These are phyloP conservation scores for Nemapogon koenigi DNA, from an alignment of 2,888 invertebrate species.

Conservation along the genomic window DNA sequence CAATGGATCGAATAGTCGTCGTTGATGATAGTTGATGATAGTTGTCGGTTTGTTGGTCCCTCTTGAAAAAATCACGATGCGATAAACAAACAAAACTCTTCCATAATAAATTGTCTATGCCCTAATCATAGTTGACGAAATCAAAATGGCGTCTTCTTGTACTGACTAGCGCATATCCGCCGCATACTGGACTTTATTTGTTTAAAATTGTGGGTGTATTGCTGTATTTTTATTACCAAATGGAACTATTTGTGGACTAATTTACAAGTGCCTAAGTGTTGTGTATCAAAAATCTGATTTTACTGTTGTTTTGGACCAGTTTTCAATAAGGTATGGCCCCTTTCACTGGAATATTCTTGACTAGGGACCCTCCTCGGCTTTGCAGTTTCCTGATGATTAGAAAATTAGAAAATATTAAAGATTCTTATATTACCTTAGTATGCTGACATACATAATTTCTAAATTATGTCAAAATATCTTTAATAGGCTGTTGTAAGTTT, in stretches of 20 bases:
- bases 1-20: too few relatives aligned
- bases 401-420: too few relatives aligned
- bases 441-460: too few relatives aligned
- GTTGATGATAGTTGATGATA: too few relatives aligned
- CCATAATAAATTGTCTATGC: conserved; percentile 33
- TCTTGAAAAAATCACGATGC: too few relatives aligned
- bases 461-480: too few relatives aligned
- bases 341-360: conserved; percentile 51
- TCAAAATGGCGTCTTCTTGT: conserved; percentile 63
- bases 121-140: conserved; percentile 56
- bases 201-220: conserved; percentile 32
- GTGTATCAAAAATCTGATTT: conserved; percentile 12
- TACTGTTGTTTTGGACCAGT: conserved; percentile 26
- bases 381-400: too few relatives aligned
- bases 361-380: too few relatives aligned
- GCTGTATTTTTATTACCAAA: conserved; percentile 37
- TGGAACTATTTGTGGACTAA: conserved; percentile 41
- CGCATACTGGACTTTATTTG: conserved; percentile 40
- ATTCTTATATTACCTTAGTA: too few relatives aligned
- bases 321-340: conserved; percentile 53
- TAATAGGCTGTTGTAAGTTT: too few relatives aligned
- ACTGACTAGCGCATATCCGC: conserved; percentile 47
- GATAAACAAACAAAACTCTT: too few relatives aligned
- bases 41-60: too few relatives aligned
- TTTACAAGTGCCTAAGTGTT: conserved; percentile 33